phyloP scores from a whole-genome alignment of 2,888 invertebrate species.

The Globia sparganii region DNA sequence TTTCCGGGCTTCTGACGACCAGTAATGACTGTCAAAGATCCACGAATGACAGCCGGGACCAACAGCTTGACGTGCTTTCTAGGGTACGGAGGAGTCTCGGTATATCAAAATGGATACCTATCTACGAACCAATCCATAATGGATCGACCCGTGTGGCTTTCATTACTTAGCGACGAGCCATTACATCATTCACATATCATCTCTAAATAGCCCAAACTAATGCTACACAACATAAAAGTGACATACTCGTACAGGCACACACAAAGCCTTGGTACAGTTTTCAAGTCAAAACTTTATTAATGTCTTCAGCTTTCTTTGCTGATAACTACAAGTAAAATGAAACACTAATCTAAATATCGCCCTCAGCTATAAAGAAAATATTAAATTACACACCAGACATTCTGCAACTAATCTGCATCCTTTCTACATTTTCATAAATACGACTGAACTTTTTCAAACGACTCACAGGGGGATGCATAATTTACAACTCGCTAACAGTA shows the following conservation, averaged over 20 bases:
- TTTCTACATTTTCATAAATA: conserved; percentile 40
- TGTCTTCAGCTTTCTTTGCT: background rate
- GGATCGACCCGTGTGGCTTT: background rate
- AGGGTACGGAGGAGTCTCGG: background rate
- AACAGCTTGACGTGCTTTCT: background rate
- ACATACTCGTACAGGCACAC: no score
- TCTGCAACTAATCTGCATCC: conserved; percentile 34
- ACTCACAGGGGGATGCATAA: conserved; percentile 55
- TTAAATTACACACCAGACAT: conserved; percentile 24
- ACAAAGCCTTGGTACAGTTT: background rate
- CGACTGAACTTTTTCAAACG: conserved; percentile 51
- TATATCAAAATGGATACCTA: background rate
- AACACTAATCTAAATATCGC: background rate
- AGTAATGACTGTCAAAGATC: background rate
- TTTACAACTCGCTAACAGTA: conserved; percentile 54
- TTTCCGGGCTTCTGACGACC: background rate
- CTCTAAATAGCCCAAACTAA: background rate
- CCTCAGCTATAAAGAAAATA: background rate
- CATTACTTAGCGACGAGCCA: background rate
- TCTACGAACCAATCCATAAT: background rate
- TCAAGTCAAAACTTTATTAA: background rate
- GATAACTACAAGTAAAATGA: background rate
- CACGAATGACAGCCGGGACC: background rate
- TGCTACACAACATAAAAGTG: background rate
- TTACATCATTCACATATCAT: background rate